phyloP scores from a whole-genome alignment of 1,140 invertebrate species.

The Brachionus plicatilis region DNA sequence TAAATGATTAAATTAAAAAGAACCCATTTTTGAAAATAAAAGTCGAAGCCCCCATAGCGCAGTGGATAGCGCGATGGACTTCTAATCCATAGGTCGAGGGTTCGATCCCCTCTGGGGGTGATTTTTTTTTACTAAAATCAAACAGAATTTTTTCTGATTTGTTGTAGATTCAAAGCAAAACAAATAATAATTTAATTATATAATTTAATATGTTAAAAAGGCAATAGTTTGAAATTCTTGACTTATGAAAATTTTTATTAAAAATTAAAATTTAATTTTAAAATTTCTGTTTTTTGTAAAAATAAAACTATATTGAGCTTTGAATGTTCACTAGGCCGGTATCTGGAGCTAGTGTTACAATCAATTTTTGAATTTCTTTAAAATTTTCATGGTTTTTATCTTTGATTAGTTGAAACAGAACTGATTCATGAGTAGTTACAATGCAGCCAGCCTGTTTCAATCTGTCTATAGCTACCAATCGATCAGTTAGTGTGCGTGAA shows the following conservation, averaged over 20 bases:
- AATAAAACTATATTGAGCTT: background rate
- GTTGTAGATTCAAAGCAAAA: no score
- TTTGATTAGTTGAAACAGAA: conserved; percentile 69
- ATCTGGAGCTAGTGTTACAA: background rate
- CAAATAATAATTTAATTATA: no score
- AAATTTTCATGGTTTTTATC: conserved; percentile 74
- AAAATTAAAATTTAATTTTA: no score
- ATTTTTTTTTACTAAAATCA: background rate
- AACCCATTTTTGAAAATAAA: background rate
- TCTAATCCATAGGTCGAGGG: background rate
- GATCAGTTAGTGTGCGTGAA: conserved; percentile 63
- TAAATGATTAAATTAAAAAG: background rate
- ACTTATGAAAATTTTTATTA: no score
- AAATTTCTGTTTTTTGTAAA: background rate
- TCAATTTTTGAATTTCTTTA: conserved; percentile 61
- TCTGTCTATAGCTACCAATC: conserved; percentile 63
- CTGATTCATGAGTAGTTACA: conserved; percentile 70
- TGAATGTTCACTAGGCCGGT: background rate
- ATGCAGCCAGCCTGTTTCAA: conserved; percentile 71
- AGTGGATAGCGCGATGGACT: background rate
- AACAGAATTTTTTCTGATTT: background rate
- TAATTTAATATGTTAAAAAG: no score
- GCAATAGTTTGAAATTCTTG: no score
- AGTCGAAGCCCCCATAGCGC: background rate
- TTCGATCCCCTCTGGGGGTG: background rate